These are phyloP conservation scores for Synergus umbraculus DNA, from an alignment of 2,888 invertebrate species.

Conservation along the genomic window DNA sequence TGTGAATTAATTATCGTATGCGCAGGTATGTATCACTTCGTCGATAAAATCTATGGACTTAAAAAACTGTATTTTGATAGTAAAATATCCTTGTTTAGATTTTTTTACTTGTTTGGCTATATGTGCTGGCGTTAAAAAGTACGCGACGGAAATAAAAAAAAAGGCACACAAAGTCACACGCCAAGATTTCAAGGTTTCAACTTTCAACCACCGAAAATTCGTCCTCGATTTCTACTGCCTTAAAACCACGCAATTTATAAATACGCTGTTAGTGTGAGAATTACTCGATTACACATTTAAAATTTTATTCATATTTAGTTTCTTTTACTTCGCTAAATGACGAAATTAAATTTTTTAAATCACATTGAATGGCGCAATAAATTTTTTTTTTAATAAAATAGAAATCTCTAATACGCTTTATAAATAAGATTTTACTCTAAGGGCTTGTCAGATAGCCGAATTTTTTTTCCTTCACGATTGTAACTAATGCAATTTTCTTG, in stretches of 20 bases:
- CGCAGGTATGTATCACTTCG: constrained; percentile 51
- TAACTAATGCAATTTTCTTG: constrained; percentile 20
- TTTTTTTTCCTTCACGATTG: constrained; percentile 30
- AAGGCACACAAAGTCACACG: constrained; percentile 39
- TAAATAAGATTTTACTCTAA: constrained; percentile 55
- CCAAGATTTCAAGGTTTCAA: not conserved
- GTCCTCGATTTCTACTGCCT: constrained; percentile 8
- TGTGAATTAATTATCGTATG: constrained; percentile 25
- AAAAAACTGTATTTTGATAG: constrained; percentile 64
- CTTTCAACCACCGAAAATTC: constrained; percentile 27
- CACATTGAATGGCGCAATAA: constrained; percentile 63
- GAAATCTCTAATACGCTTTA: constrained; percentile 64
- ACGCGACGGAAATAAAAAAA: constrained; percentile 13
- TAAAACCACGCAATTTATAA: constrained; percentile 28
- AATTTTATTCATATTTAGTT: constrained; percentile 42
- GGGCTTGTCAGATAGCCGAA: constrained; percentile 38
- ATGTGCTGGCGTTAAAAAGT: constrained; percentile 34
- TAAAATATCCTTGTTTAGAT: constrained; percentile 61
- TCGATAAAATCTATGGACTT: constrained; percentile 64
- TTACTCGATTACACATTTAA: constrained; percentile 34
- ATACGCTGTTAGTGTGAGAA: constrained; percentile 29
- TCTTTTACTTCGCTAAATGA: constrained; percentile 40
- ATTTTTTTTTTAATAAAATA: constrained; percentile 69
- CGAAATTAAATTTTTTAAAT: constrained; percentile 53
- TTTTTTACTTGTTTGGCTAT: constrained; percentile 46